Percentiles rank a stretch among this genome's conserved stretches.
These are phyloP conservation scores for Urechis unicinctus DNA, from an alignment of 2,888 invertebrate species.

Conservation along the genomic window DNA sequence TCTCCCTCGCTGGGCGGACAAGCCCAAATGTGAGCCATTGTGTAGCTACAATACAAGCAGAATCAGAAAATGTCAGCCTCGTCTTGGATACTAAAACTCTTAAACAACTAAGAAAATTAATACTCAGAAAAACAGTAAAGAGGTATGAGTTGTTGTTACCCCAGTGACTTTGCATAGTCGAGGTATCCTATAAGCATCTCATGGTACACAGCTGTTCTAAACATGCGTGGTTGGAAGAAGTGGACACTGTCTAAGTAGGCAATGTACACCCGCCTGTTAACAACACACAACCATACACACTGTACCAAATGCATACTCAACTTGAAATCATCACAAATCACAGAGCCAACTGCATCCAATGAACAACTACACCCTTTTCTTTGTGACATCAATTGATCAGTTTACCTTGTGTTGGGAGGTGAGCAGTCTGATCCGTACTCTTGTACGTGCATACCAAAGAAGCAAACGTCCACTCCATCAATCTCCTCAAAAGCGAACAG, in stretches of 20 bases:
- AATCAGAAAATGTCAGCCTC: neutral
- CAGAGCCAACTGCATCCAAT: neutral
- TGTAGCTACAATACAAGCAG: slow-evolving; percentile 59
- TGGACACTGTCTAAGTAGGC: slow-evolving; percentile 99
- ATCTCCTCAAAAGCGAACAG: slow-evolving; percentile 99
- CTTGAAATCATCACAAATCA: neutral
- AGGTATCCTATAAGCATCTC: slow-evolving; percentile 97
- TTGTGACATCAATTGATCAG: neutral
- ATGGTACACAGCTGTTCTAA: slow-evolving; percentile 96
- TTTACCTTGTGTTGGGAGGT: slow-evolving; percentile 74
- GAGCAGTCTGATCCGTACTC: slow-evolving; percentile 98
- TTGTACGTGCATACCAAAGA: slow-evolving; percentile 99
- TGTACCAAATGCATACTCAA: neutral
- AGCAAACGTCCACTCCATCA: slow-evolving; percentile 96
- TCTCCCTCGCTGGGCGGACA: slow-evolving; percentile 99
- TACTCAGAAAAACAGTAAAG: too few relatives aligned
- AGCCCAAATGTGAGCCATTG: slow-evolving; percentile 99
- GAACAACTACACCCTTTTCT: neutral
- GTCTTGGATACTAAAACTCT: neutral
- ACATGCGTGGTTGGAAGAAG: slow-evolving; percentile 96
- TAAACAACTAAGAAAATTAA: neutral
- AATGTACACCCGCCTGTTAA: slow-evolving; percentile 90
- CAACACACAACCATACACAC: slow-evolving; percentile 9
- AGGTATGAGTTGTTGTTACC: slow-evolving; percentile 60
- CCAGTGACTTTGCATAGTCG: slow-evolving; percentile 95